Evolutionary conservation across 2,888 invertebrate genomes (phyloP), one percentile per base, ranked within the genome.

Genomic region (Pristionchus fissidentatus): DNA sequence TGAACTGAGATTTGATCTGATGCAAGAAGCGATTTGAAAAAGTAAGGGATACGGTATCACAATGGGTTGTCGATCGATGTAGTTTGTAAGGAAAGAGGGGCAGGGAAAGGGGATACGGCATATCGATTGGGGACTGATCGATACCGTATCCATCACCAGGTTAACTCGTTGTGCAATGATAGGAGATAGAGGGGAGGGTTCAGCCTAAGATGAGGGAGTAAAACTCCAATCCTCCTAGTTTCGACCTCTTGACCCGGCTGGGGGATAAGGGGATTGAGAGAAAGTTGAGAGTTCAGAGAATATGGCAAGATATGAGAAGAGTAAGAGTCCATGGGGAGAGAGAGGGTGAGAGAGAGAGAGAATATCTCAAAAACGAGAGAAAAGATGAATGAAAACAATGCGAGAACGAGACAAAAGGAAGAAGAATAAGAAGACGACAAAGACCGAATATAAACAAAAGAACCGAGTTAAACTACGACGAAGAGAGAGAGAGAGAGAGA

Each of bases 1-100:
- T 41, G 38, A 41, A 70, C 70, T 70, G 70, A 70, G 70, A 70
- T 70, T 70, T 70, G 70, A 70, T 70, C 70, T 70, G 70, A 70
- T 70, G 22, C 70, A 70, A 70, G 41, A 38, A 41, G 70, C 41
- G 41, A 70, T 70, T 70, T 70, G 41, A 41, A 70, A n/a, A 70
- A n/a, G 15, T 22, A 22, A 22, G n/a, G n/a, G n/a, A n/a, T n/a
- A n/a, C n/a, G n/a, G 66, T 43, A 70, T 70, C 70, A 70, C 70
- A 70, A 70, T 70, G 70, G 70, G 38, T 41, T 70, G 43, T 70
- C 38, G 70, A 70, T 70, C 70, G 70, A 70, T 70, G 70, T 70
- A 70, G 41, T 41, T 22, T 70, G 43, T 70, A 70, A 15, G 66
- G 38, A 70, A 70, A 41, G 41, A 70, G 15, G 66, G 62, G 35